Base-by-base conservation (phyloP, 1,140 invertebrate genomes). In the Steinernema khuongi region DNA sequence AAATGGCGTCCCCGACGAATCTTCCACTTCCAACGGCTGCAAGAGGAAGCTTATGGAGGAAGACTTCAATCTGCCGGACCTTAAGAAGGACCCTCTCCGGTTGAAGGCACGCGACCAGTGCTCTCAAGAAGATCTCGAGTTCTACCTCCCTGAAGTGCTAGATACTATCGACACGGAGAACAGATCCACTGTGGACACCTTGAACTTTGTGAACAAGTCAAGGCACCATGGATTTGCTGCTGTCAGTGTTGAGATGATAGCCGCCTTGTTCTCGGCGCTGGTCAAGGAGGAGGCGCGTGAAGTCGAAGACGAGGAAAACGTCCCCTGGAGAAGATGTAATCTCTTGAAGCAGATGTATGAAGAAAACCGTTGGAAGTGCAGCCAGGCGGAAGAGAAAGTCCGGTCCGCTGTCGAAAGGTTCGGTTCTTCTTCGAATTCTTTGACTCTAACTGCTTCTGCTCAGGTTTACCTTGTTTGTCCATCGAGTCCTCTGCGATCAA, bases 391-490 rank as follows among this genome's bases (percentile, higher is more conserved):
- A 22, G 50, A 60, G 50, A 4, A 60, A 22, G 26, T 22, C 14
- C 50, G 50, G 4, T 7, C 50, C 22, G 50, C 50, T 4, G 50
- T 60, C 7, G 7, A 11, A 4, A 60, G 50, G 26, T 60, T 60
- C 50, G n/a, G n/a, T n/a, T n/a, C n/a, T n/a, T n/a, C n/a, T n/a
- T n/a, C n/a, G n/a, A n/a, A 31, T 70, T 36, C 18, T 31, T 31
- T 70, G 26, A 73, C 7, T 68, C 17, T 2, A 31, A 60, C 1
- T 28, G 18, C 17, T 29, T 22, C 32, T 71, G 70, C 71, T 33
- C 22, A 77, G 75, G 68, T 77, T 77, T 60, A 41, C 68, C 0
- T 30, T 78, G 26, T 78, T 70, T 32, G 76, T 78, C 19, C 70
- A 78, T 29, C 41, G 50, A n/a, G 77, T 67, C 19, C 36, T 71